These are phyloP conservation scores for Genyomyrus donnyi DNA, from an alignment of 2,113 vertebrate genomes.

Conservation along the genomic window DNA sequence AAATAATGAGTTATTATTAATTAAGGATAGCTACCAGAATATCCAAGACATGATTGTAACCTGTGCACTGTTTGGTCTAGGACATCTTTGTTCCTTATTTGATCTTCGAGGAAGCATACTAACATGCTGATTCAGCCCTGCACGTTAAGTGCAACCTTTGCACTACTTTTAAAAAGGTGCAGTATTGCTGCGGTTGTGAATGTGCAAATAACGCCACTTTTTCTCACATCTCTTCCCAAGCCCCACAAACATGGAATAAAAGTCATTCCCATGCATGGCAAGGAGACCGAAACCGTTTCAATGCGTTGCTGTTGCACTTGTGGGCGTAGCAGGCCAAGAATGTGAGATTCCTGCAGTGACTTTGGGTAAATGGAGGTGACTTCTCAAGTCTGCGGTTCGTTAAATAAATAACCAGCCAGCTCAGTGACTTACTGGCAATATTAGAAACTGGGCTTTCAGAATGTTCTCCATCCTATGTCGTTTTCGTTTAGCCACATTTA, in stretches of 20 bases:
- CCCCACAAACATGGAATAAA: slow-evolving; percentile 36
- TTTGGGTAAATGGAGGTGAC: background rate
- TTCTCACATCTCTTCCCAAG: slow-evolving; percentile 2
- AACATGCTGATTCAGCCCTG: background rate
- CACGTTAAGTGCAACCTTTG: background rate
- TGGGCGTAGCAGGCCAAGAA: slow-evolving; percentile 34
- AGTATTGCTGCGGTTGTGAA: slow-evolving; percentile 16
- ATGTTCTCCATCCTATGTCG: background rate
- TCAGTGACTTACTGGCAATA: background rate
- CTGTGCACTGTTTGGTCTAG: background rate
- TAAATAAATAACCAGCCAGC: background rate
- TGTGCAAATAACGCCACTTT: slow-evolving; percentile 8
- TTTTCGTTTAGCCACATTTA: background rate
- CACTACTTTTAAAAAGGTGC: background rate
- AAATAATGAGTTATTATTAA: background rate
- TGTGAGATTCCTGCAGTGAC: slow-evolving; percentile 34
- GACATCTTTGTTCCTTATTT: background rate
- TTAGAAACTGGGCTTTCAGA: background rate
- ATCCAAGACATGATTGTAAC: background rate
- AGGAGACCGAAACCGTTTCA: slow-evolving; percentile 39
- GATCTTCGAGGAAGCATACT: background rate
- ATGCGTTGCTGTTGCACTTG: slow-evolving; percentile 38
- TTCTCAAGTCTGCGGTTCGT: background rate
- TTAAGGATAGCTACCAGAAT: background rate
- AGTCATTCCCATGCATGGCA: slow-evolving; percentile 31